Evolutionary conservation across 2,888 invertebrate genomes (phyloP).

Genomic region (Liposcelis brunnea): DNA sequence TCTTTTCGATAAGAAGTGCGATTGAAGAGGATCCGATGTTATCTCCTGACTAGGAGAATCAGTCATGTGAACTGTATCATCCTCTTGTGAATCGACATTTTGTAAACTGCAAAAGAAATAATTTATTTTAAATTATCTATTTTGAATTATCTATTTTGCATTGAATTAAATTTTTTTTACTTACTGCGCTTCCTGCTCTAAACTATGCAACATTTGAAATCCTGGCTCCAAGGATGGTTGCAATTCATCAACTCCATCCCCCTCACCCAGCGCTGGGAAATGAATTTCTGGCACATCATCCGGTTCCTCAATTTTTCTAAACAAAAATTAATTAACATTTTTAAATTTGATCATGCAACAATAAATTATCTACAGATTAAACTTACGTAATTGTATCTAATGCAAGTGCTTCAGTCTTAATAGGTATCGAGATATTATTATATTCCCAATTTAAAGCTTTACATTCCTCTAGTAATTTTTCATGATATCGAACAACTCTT

Average conservation of each 20-base stretch:
- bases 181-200: constrained; percentile 39
- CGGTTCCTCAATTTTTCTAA: constrained; percentile 12
- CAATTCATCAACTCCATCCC: constrained; percentile 22
- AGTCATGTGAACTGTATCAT: not conserved
- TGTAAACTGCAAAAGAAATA: constrained; percentile 8
- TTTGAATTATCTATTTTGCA: not conserved
- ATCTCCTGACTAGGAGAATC: constrained; percentile 4
- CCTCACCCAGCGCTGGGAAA: constrained; percentile 34
- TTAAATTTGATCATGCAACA: not conserved
- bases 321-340: not conserved
- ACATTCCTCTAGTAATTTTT: constrained; percentile 23
- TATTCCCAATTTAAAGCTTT: constrained; percentile 23
- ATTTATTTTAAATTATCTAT: constrained; percentile 5
- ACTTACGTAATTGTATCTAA: constrained; percentile 4
- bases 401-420: not conserved
- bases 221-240: constrained; percentile 40
- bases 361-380: not conserved
- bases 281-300: constrained; percentile 35
- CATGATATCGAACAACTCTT: constrained; percentile 24
- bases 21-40: not conserved
- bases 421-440: constrained; percentile 1
- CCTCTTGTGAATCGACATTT: constrained; percentile 1
- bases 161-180: constrained; percentile 10
- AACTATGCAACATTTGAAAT: constrained; percentile 44
- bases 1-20: not conserved